A percentile compares a stretch with the other conserved stretches of the same genome.
phyloP scores from a whole-genome alignment of 2,888 invertebrate genomes.

The Lithophane ornitopus region DNA sequence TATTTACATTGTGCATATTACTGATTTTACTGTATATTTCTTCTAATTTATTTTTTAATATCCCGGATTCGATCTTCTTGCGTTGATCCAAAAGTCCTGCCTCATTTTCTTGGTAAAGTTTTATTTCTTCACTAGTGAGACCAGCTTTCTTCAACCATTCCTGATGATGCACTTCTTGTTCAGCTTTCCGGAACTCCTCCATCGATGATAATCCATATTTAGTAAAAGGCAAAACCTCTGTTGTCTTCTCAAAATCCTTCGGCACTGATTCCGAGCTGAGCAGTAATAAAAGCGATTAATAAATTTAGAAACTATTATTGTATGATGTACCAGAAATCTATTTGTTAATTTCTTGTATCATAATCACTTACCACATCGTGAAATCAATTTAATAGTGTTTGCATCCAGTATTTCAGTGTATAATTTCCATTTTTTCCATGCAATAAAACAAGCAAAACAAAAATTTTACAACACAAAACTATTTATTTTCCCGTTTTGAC shows the following conservation, averaged over 20 bases:
- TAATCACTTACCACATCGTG: constrained; percentile 55
- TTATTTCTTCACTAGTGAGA: constrained; percentile 86
- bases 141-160: constrained; percentile 88
- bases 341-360: not conserved
- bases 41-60: constrained; percentile 78
- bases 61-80: constrained; percentile 78
- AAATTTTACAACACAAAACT: constrained; percentile 5
- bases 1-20: constrained; percentile 69
- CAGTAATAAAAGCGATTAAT: not conserved
- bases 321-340: not conserved
- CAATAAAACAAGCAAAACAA: constrained; percentile 46
- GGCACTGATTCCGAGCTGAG: constrained; percentile 82
- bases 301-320: not conserved
- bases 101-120: constrained; percentile 87
- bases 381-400: constrained; percentile 35
- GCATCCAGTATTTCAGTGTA: constrained; percentile 26
- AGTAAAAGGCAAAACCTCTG: constrained; percentile 83
- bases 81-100: constrained; percentile 78
- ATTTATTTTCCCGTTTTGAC: constrained; percentile 56
- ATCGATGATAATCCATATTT: constrained; percentile 86
- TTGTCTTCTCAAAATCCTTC: constrained; percentile 83
- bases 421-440: not conserved
- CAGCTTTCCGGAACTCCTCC: constrained; percentile 83
- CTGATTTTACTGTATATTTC: constrained; percentile 80
- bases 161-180: constrained; percentile 80